These are phyloP conservation scores for Dolichoris vasculosae DNA, from an alignment of 1,140 invertebrate genomes.

Conservation along the genomic window DNA sequence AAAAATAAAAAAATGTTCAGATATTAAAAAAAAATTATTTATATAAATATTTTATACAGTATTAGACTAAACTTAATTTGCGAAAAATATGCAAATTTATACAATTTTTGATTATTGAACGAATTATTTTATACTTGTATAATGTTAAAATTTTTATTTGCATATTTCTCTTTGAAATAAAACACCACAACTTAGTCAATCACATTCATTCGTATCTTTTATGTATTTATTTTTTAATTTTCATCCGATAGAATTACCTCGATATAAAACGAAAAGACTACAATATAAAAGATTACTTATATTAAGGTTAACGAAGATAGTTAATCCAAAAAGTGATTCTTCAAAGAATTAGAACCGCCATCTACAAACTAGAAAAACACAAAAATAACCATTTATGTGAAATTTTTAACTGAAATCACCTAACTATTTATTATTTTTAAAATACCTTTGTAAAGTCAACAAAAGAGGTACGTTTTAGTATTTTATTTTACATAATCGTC, in stretches of 20 bases:
- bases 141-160: too few relatives aligned
- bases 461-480: conserved; percentile 1
- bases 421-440: conserved; percentile 18
- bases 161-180: too few relatives aligned
- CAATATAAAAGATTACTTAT: background rate
- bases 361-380: background rate
- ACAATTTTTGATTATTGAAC: background rate
- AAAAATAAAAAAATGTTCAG: background rate
- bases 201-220: background rate
- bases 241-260: background rate
- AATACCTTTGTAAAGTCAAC: background rate
- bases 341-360: background rate
- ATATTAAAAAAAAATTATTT: too few relatives aligned
- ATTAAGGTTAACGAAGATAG: background rate
- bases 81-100: background rate
- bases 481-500: background rate
- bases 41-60: too few relatives aligned
- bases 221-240: background rate
- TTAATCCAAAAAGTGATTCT: background rate
- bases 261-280: background rate
- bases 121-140: background rate
- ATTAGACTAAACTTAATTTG: too few relatives aligned
- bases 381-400: background rate
- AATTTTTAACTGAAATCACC: conserved; percentile 1
- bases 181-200: too few relatives aligned